phyloP scores from a whole-genome alignment of 2,797 vertebrate species.

The Phoeniculus purpureus region DNA sequence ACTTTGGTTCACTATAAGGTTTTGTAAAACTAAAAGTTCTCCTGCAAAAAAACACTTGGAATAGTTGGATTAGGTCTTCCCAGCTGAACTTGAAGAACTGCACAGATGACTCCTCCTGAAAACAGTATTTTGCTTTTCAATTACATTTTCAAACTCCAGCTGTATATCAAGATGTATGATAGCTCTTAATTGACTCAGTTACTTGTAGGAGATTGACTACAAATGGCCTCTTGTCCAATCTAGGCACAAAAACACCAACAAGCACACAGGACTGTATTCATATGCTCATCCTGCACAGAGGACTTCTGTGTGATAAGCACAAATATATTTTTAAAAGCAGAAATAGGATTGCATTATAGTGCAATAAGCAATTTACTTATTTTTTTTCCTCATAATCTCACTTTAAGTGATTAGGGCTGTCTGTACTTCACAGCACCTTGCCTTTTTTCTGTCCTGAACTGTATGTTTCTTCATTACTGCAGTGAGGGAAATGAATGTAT shows the following conservation, averaged over 20 bases:
- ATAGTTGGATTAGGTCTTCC: background rate
- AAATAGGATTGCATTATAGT: background rate
- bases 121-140: background rate
- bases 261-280: background rate
- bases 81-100: background rate
- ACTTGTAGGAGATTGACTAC: background rate
- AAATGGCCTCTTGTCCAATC: background rate
- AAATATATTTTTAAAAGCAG: background rate
- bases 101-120: background rate
- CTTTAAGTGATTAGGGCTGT: background rate
- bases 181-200: background rate
- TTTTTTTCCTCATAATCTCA: background rate
- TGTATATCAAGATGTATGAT: background rate
- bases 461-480: background rate
- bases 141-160: constrained; percentile 2
- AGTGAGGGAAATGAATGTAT: background rate
- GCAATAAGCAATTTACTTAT: background rate
- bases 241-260: background rate
- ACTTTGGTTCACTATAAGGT: background rate
- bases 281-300: background rate
- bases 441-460: background rate
- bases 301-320: background rate
- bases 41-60: background rate
- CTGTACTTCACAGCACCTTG: background rate
- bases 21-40: background rate